Percentiles rank a stretch among this genome's conserved stretches.
phyloP scores from a whole-genome alignment of 2,888 invertebrate genomes.

The Orgyia antiqua region DNA sequence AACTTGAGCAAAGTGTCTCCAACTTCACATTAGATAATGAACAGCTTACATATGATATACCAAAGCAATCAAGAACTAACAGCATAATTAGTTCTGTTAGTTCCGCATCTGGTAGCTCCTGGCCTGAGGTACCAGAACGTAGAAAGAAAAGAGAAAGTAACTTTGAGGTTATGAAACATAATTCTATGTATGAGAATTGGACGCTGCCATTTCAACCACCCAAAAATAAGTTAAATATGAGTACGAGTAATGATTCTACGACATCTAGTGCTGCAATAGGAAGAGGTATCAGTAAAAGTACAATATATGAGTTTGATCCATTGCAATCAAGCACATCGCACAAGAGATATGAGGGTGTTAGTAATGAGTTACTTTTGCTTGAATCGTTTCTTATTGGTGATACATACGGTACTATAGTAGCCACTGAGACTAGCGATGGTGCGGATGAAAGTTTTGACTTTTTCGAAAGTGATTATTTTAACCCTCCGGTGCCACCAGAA shows the following conservation, averaged over 20 bases:
- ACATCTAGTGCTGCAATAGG: neutral
- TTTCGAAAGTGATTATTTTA: conserved; percentile 61
- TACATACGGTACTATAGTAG: conserved; percentile 80
- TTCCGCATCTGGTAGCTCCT: conserved; percentile 25
- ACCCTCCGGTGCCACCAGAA: conserved; percentile 81
- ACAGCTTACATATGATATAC: conserved; percentile 58
- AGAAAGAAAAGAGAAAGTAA: conserved; percentile 41
- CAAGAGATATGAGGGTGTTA: conserved; percentile 62
- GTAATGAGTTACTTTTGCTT: conserved; percentile 80
- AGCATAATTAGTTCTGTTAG: conserved; percentile 44
- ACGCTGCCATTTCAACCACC: conserved; percentile 39
- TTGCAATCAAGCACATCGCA: conserved; percentile 41
- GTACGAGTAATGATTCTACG: neutral
- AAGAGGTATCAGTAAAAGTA: conserved; percentile 69
- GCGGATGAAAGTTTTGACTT: conserved; percentile 53
- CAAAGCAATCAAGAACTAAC: conserved; percentile 49
- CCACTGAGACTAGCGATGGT: conserved; percentile 59
- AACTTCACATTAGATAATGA: conserved; percentile 34
- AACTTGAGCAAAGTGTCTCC: conserved; percentile 36
- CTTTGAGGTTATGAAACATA: conserved; percentile 49
- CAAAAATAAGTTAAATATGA: conserved; percentile 9
- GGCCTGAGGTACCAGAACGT: conserved; percentile 53
- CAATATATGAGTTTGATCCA: conserved; percentile 87
- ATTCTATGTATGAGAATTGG: conserved; percentile 66
- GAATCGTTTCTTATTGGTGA: conserved; percentile 84